A percentile compares a stretch with the other conserved stretches of the same genome.
Evolutionary conservation across 2,113 vertebrate genomes (phyloP).

Genomic region (Protobothrops mucrosquamatus): DNA sequence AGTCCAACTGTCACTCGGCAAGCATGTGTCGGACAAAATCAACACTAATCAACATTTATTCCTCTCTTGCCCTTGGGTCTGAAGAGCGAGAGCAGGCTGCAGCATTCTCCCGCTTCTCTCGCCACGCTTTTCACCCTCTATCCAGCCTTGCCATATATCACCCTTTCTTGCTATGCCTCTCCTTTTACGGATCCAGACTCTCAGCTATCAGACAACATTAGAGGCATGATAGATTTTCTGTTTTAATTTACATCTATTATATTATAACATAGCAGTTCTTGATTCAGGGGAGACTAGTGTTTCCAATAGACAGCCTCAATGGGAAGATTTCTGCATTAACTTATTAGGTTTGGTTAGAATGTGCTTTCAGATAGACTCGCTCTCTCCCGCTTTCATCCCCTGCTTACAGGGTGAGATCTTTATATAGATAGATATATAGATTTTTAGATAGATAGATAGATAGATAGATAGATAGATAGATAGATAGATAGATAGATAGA

Average conservation of each 20-base stretch:
- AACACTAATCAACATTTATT: conserved; percentile 99
- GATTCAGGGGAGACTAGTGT: conserved; percentile 69
- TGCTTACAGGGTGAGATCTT: neutral
- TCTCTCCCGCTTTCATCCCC: neutral
- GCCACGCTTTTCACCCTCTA: conserved; percentile 95
- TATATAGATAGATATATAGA: no score
- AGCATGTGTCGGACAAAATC: conserved; percentile 95
- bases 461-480: no score
- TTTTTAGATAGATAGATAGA: no score
- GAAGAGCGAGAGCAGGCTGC: conserved; percentile 78
- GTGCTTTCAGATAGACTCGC: conserved; percentile 27
- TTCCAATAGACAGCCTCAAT: conserved; percentile 65
- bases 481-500: no score
- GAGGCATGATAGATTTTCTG: conserved; percentile 95
- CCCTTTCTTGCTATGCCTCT: conserved; percentile 76
- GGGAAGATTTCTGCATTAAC: conserved; percentile 61
- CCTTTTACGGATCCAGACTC: conserved; percentile 73
- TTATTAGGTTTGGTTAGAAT: conserved; percentile 49
- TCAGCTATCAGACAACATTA: conserved; percentile 89
- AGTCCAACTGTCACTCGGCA: conserved; percentile 95
- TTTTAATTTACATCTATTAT: conserved; percentile 98
- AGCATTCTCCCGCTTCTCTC: conserved; percentile 74
- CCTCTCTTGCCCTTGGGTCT: conserved; percentile 96
- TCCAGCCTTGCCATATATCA: conserved; percentile 92
- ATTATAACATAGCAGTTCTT: conserved; percentile 78